phyloP scores from a whole-genome alignment of 1,140 invertebrate species.

The Ectropis grisescens region DNA sequence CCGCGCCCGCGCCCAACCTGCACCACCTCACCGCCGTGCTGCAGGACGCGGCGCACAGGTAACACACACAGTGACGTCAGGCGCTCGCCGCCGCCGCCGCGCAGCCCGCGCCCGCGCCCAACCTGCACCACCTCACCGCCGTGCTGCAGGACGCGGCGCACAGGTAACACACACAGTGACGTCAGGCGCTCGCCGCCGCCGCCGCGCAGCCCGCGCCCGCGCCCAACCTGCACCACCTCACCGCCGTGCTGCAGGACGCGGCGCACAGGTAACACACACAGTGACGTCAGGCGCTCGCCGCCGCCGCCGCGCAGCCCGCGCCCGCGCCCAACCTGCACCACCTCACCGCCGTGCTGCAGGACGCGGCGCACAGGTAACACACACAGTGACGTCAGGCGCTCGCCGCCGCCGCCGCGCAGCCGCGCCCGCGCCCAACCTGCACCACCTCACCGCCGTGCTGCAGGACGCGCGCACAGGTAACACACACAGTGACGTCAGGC shows the following conservation, averaged over 20 bases:
- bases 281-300: conserved; percentile 21
- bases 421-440: too few species aligned
- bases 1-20: too few species aligned
- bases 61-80: too few species aligned
- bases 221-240: conserved; percentile 14
- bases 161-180: too few species aligned
- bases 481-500: too few species aligned
- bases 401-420: too few species aligned
- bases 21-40: conserved; percentile 22
- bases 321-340: too few species aligned
- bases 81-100: conserved; percentile 18
- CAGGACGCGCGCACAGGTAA: conserved; percentile 25
- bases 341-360: conserved; percentile 24
- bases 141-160: conserved; percentile 30
- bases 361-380: conserved; percentile 31
- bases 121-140: conserved; percentile 16
- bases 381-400: too few species aligned
- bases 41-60: conserved; percentile 29
- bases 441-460: conserved; percentile 18
- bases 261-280: conserved; percentile 34
- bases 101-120: conserved; percentile 17
- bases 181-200: conserved; percentile 19
- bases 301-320: conserved; percentile 15
- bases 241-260: conserved; percentile 25
- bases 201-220: conserved; percentile 17